Percentiles rank a stretch among this genome's conserved stretches.
These are phyloP conservation scores for Caenorhabditis drosophilae DNA, from an alignment of 2,888 invertebrate genomes.

Conservation along the genomic window DNA sequence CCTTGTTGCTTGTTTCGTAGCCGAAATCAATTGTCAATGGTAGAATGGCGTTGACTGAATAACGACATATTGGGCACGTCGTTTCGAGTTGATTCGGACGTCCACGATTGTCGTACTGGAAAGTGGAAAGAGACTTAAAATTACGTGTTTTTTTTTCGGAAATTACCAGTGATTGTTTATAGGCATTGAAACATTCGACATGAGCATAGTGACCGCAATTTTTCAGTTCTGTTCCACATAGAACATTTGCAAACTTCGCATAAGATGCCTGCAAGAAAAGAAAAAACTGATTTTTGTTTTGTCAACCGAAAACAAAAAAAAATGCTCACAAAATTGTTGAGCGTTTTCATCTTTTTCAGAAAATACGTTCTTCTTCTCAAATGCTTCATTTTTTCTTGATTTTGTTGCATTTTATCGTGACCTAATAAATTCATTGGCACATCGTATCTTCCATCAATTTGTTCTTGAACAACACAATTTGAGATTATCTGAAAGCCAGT, in stretches of 20 bases:
- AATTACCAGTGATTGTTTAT: slow-evolving; percentile 78
- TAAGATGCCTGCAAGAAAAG: too few species aligned
- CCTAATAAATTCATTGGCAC: too few species aligned
- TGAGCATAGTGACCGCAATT: slow-evolving; percentile 97
- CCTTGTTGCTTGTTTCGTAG: slow-evolving; percentile 5
- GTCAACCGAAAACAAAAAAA: too few species aligned
- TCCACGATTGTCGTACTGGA: background rate
- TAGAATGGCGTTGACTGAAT: background rate
- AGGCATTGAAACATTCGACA: slow-evolving; percentile 88
- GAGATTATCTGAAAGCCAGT: slow-evolving; percentile 24
- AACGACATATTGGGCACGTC: background rate
- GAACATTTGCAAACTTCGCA: too few species aligned
- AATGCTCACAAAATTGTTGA: too few species aligned
- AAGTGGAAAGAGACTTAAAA: background rate
- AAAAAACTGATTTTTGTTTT: too few species aligned
- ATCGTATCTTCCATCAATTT: slow-evolving; percentile 23
- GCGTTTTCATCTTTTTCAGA: too few species aligned
- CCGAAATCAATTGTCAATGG: slow-evolving; percentile 3
- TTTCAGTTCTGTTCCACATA: slow-evolving; percentile 83
- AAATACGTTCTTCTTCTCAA: too few species aligned
- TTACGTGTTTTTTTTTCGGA: background rate
- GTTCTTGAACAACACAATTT: slow-evolving; percentile 28
- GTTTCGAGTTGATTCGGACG: too few species aligned
- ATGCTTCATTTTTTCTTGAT: too few species aligned
- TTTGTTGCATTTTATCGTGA: too few species aligned